These are phyloP conservation scores for Sylvilagus bachmani DNA, from an alignment of 2,113 vertebrate species.

Conservation along the genomic window DNA sequence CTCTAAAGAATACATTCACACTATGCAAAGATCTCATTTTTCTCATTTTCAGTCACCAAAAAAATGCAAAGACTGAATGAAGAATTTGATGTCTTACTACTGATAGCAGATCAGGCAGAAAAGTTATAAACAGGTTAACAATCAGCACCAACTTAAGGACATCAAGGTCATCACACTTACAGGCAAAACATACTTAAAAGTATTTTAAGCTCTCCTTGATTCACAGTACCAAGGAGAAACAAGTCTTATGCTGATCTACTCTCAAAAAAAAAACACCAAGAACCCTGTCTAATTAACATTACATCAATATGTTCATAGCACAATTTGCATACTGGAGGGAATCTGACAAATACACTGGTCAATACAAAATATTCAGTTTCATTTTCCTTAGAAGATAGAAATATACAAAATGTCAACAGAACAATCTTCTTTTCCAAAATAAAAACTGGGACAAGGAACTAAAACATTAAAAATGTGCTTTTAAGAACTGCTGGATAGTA, in stretches of 20 bases:
- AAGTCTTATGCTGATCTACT: neutral
- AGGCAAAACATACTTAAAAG: neutral
- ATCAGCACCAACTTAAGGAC: neutral
- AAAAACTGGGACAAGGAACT: constrained; percentile 20
- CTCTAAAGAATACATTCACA: constrained; percentile 44
- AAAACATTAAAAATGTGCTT: neutral
- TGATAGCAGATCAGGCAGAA: neutral
- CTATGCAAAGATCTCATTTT: neutral
- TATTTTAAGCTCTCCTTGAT: neutral
- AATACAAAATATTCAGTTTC: constrained; percentile 11
- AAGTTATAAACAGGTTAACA: neutral
- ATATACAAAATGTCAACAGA: neutral
- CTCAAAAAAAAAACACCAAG: neutral
- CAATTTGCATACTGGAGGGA: neutral
- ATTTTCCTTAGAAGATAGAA: constrained; percentile 21
- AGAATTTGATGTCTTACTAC: neutral
- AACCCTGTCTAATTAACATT: neutral
- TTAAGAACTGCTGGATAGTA: neutral
- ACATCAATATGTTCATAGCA: neutral
- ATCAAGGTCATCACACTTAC: constrained; percentile 14
- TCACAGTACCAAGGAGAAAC: neutral
- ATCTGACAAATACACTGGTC: neutral
- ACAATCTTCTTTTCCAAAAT: constrained; percentile 23
- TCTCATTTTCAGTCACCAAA: neutral
- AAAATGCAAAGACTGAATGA: constrained; percentile 36